Evolutionary conservation across 2,888 invertebrate species (phyloP).

Genomic region (Tuberolachnus salignus): DNA sequence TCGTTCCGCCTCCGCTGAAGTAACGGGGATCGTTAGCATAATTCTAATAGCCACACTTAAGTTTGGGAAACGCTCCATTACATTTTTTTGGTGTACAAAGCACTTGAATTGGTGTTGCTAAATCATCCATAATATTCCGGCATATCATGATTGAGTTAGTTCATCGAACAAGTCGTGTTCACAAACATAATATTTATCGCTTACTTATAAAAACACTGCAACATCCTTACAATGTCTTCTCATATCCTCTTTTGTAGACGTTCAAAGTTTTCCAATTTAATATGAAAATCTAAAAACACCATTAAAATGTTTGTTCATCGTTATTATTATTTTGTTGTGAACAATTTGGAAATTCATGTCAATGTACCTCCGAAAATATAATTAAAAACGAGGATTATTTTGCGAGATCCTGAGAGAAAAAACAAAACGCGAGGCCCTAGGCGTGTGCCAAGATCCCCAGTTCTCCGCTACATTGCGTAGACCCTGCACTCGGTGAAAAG

Average conservation of each 20-base stretch:
- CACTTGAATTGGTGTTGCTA: no score
- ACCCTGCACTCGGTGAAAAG: no score
- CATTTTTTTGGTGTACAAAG: background rate
- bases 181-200: conserved; percentile 1
- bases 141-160: conserved; percentile 5
- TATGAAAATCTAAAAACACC: conserved; percentile 23
- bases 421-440: no score
- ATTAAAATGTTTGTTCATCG: conserved; percentile 13
- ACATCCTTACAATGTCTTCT: background rate
- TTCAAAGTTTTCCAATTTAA: background rate
- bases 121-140: conserved; percentile 11
- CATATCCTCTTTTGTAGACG: conserved; percentile 6
- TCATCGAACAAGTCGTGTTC: conserved; percentile 11
- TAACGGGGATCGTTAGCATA: conserved; percentile 9
- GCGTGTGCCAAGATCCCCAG: no score
- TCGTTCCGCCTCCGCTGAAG: conserved; percentile 1
- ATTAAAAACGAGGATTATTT: no score
- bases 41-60: conserved; percentile 8
- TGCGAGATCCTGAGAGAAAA: no score
- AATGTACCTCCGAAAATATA: no score
- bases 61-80: conserved; percentile 1
- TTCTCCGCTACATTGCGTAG: no score
- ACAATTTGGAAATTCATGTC: no score
- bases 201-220: conserved; percentile 9
- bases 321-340: no score